phyloP scores from a whole-genome alignment of 1,140 invertebrate genomes.

The Agrilus planipennis region DNA sequence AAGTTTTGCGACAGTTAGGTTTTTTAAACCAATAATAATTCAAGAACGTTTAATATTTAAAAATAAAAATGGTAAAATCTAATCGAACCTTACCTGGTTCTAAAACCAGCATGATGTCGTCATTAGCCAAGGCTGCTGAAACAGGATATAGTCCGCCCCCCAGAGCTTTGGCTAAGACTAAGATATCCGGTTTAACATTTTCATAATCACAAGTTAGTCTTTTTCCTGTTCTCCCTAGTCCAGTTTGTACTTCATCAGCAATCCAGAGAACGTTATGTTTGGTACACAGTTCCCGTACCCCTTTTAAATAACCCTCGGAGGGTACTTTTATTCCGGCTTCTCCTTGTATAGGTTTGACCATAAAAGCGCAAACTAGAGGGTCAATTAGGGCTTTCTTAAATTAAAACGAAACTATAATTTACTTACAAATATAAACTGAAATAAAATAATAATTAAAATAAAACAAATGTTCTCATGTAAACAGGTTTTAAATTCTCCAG shows the following conservation, averaged over 20 bases:
- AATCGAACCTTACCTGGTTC: conserved; percentile 61
- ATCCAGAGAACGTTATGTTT: conserved; percentile 95
- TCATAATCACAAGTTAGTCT: conserved; percentile 85
- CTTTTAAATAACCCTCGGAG: conserved; percentile 73
- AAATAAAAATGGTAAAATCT: no score
- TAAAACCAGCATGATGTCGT: conserved; percentile 83
- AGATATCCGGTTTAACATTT: conserved; percentile 83
- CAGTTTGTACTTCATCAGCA: conserved; percentile 96
- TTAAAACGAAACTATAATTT: no score
- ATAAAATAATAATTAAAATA: no score
- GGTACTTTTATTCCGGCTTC: conserved; percentile 96
- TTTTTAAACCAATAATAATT: no score
- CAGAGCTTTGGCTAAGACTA: conserved; percentile 92
- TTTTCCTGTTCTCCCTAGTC: conserved; percentile 83
- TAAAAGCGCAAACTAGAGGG: conserved; percentile 85
- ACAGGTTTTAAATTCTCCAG: no score
- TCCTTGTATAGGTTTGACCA: conserved; percentile 99
- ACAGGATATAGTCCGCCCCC: conserved; percentile 95
- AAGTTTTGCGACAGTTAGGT: no score
- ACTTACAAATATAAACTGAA: no score
- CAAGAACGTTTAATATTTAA: no score
- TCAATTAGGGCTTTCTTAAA: conserved; percentile 43
- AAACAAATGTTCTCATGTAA: no score
- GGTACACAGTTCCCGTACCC: conserved; percentile 80
- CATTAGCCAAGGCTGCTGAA: conserved; percentile 76